These are phyloP conservation scores for Mus minutoides DNA, from an alignment of 2,797 vertebrate genomes.

Conservation along the genomic window DNA sequence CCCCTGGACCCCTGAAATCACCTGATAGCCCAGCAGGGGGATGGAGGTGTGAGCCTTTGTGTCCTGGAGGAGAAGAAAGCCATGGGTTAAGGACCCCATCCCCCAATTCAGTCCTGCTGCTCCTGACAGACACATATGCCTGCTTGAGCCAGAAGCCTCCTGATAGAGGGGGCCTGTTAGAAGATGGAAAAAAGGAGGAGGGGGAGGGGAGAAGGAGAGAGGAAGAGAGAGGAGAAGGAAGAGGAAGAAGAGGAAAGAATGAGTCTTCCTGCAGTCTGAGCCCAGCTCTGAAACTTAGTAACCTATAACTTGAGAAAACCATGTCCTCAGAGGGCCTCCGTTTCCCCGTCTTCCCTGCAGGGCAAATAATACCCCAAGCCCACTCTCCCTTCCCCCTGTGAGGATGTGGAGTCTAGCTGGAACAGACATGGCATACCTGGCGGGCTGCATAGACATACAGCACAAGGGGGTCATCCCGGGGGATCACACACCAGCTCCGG, in stretches of 20 bases:
- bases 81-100: not conserved
- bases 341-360: not conserved
- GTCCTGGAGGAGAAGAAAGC: conserved; percentile 80
- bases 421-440: conserved; percentile 80
- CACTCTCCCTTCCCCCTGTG: accelerated
- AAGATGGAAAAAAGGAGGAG: not conserved
- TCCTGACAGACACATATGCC: accelerated
- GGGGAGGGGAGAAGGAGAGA: no score
- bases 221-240: no score
- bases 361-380: not conserved
- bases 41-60: conserved; percentile 87
- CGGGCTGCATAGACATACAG: conserved; percentile 88
- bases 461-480: conserved; percentile 86
- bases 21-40: conserved; percentile 87
- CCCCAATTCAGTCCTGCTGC: not conserved
- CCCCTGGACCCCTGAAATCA: conserved; percentile 73
- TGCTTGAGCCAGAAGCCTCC: not conserved
- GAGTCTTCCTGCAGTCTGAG: no score
- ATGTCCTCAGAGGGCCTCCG: not conserved
- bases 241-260: not conserved
- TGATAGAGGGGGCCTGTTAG: not conserved
- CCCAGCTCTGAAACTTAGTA: not conserved
- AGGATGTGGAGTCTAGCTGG: not conserved
- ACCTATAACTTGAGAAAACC: not conserved
- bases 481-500: conserved; percentile 87